Percentiles rank a stretch among this genome's conserved stretches.
phyloP scores from a whole-genome alignment of 1,140 invertebrate species.

The Apolygus lucorum region DNA sequence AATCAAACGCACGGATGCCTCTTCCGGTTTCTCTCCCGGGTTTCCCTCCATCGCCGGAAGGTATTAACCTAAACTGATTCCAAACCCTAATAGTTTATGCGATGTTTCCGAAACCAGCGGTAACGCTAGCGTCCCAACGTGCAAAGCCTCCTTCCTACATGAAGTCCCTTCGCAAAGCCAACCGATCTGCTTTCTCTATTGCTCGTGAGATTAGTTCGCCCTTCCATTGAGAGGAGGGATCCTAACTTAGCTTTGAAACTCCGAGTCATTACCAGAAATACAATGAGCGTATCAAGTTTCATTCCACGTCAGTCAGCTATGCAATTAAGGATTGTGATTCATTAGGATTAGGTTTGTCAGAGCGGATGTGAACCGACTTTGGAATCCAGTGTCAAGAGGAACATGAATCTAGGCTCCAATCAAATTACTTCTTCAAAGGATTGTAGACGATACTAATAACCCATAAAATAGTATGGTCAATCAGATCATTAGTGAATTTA shows the following conservation, averaged over 20 bases:
- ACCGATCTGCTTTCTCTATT: constrained; percentile 1
- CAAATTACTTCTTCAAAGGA: too few relatives aligned
- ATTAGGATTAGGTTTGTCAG: background rate
- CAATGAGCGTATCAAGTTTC: constrained; percentile 11
- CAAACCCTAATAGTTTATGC: background rate
- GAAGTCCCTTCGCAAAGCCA: background rate
- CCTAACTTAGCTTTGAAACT: background rate
- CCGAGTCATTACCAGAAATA: background rate
- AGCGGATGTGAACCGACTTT: background rate
- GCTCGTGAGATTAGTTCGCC: constrained; percentile 1
- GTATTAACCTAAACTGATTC: constrained; percentile 4
- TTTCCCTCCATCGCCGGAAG: background rate
- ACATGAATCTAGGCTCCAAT: too few relatives aligned
- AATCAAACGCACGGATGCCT: background rate
- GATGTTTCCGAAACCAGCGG: too few relatives aligned
- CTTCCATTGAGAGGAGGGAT: background rate
- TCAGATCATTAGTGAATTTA: too few relatives aligned
- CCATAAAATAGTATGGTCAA: too few relatives aligned
- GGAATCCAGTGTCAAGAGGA: too few relatives aligned
- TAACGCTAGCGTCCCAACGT: too few relatives aligned
- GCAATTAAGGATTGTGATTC: constrained; percentile 1
- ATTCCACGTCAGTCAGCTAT: background rate
- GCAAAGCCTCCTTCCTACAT: too few relatives aligned
- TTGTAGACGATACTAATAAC: too few relatives aligned
- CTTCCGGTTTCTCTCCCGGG: too few relatives aligned